Percentiles rank a stretch among this genome's conserved stretches.
These are phyloP conservation scores for Bemisia tabaci DNA, from an alignment of 1,140 invertebrate genomes.

Conservation along the genomic window DNA sequence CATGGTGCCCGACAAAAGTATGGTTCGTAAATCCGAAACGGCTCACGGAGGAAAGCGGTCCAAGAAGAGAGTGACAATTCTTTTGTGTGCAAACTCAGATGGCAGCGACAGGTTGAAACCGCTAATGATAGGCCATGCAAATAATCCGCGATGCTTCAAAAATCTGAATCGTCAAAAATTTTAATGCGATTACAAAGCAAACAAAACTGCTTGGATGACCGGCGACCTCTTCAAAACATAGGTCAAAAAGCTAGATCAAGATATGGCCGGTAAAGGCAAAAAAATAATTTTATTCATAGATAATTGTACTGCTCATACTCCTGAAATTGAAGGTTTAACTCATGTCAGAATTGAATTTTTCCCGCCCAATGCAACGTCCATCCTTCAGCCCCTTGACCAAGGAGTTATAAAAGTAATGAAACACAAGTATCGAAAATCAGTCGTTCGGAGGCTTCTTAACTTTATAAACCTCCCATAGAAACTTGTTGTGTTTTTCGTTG, in stretches of 20 bases:
- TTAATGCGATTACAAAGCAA: neutral
- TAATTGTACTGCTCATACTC: neutral
- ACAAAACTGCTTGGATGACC: neutral
- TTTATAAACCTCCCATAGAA: too few relatives aligned
- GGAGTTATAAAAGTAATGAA: neutral
- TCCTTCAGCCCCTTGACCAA: neutral
- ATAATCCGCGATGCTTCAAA: slow-evolving; percentile 14
- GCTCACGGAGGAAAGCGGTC: slow-evolving; percentile 2
- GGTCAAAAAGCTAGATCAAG: neutral
- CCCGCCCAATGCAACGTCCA: neutral
- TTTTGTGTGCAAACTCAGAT: slow-evolving; percentile 12
- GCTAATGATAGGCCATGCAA: slow-evolving; percentile 12
- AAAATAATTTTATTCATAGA: neutral
- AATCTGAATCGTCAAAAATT: neutral
- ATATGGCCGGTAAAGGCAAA: neutral
- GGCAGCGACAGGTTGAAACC: slow-evolving; percentile 12
- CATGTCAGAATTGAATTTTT: neutral
- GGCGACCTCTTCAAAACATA: neutral
- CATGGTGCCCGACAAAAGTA: too few relatives aligned
- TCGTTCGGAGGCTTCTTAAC: too few relatives aligned
- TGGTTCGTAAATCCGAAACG: too few relatives aligned
- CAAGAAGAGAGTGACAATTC: slow-evolving; percentile 14
- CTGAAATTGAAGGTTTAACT: neutral
- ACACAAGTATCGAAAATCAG: neutral
- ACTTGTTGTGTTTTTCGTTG: too few relatives aligned